These are phyloP conservation scores for Podarcis lilfordi DNA, from an alignment of 2,797 vertebrate genomes.

Conservation along the genomic window DNA sequence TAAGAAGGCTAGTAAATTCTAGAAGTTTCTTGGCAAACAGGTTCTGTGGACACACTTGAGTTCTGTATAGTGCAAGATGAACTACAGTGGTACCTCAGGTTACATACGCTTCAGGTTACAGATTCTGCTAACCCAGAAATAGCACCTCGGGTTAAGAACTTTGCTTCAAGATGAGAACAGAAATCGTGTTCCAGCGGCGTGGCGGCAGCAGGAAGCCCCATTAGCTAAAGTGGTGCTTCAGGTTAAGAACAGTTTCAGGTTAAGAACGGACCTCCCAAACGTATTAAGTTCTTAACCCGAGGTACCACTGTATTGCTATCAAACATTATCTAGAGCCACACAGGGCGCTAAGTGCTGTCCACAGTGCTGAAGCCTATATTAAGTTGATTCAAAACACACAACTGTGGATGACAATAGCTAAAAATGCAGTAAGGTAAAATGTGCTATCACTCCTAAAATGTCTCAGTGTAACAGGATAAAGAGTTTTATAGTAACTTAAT, in stretches of 20 bases:
- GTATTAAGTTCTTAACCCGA: too few relatives aligned
- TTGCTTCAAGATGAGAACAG: too few relatives aligned
- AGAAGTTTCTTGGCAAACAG: slow-evolving; percentile 53
- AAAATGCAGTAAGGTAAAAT: slow-evolving; percentile 34
- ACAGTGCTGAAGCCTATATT: slow-evolving; percentile 12
- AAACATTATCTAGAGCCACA: neutral
- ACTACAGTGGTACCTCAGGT: neutral
- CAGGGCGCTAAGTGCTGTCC: neutral
- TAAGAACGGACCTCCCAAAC: too few relatives aligned
- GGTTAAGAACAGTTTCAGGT: too few relatives aligned
- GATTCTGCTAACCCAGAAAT: too few relatives aligned
- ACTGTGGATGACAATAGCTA: slow-evolving; percentile 26
- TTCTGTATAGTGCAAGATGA: slow-evolving; percentile 20
- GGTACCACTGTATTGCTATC: neutral
- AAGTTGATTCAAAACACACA: slow-evolving; percentile 9
- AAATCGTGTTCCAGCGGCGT: too few relatives aligned
- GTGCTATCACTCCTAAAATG: slow-evolving; percentile 15
- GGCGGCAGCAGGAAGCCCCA: too few relatives aligned
- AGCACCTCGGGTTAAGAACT: too few relatives aligned
- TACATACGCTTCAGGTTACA: too few relatives aligned
- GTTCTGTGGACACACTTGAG: slow-evolving; percentile 43
- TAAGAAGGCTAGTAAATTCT: slow-evolving; percentile 48
- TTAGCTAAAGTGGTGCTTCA: too few relatives aligned
- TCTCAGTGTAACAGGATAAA: neutral
- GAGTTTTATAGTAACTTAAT: neutral